Percentiles rank a stretch among this genome's conserved stretches.
Evolutionary conservation across 1,140 invertebrate genomes (phyloP).

Genomic region (Vollenhovia emeryi): DNA sequence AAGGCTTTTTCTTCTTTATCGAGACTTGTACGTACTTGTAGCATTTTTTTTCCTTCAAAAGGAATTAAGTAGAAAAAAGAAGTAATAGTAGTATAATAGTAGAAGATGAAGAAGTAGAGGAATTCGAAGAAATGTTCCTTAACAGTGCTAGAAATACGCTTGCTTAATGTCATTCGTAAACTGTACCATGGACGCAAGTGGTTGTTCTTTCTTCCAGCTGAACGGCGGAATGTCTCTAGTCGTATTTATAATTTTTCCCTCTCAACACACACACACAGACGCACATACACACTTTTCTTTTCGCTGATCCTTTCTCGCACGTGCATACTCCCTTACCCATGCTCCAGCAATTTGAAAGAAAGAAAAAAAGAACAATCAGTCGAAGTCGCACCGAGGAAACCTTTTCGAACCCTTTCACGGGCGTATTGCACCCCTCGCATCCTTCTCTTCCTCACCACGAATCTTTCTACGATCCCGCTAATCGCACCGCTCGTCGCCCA

Average conservation of each 20-base stretch:
- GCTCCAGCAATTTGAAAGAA: conserved; percentile 26
- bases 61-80: conserved; percentile 65
- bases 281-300: conserved; percentile 11
- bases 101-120: conserved; percentile 54
- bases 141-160: conserved; percentile 67
- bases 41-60: conserved; percentile 58
- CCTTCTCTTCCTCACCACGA: conserved; percentile 16
- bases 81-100: conserved; percentile 58
- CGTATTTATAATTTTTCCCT: conserved; percentile 43
- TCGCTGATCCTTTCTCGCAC: conserved; percentile 1
- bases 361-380: conserved; percentile 33
- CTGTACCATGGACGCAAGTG: conserved; percentile 72
- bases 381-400: not conserved
- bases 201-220: conserved; percentile 61
- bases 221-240: conserved; percentile 60
- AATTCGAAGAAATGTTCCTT: conserved; percentile 62
- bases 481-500: conserved; percentile 16
- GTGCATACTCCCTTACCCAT: not conserved
- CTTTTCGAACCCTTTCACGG: conserved; percentile 3
- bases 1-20: conserved; percentile 63
- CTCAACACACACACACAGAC: conserved; percentile 35
- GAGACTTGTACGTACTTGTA: conserved; percentile 58
- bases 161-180: conserved; percentile 64
- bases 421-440: conserved; percentile 8
- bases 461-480: not conserved